These are phyloP conservation scores for Ormyrus thymus DNA, from an alignment of 2,888 invertebrate genomes.

Conservation along the genomic window DNA sequence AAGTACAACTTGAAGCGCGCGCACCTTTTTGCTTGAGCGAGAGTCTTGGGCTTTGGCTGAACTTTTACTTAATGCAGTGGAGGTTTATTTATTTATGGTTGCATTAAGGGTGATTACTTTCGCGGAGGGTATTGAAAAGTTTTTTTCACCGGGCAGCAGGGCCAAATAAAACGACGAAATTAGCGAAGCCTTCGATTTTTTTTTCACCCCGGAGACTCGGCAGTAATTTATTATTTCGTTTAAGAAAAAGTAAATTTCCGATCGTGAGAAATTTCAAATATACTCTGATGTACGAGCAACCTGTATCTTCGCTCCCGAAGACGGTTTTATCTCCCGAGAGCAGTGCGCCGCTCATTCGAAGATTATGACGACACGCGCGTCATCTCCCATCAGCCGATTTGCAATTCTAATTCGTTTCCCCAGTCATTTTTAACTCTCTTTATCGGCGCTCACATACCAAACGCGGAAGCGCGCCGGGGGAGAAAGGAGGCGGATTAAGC, in stretches of 20 bases:
- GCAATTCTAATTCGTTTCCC: constrained; percentile 39
- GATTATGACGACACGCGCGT: constrained; percentile 29
- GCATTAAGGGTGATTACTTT: constrained; percentile 27
- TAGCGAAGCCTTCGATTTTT: too few species aligned
- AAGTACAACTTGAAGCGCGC: neutral
- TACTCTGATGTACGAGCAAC: too few species aligned
- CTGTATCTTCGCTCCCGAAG: too few species aligned
- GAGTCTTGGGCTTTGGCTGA: constrained; percentile 20
- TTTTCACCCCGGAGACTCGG: too few species aligned
- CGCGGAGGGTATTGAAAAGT: neutral
- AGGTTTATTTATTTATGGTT: constrained; percentile 35
- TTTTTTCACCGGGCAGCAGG: neutral
- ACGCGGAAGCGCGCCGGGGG: constrained; percentile 43
- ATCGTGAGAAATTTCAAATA: too few species aligned
- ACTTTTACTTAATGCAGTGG: constrained; percentile 19
- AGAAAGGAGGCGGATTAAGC: constrained; percentile 56
- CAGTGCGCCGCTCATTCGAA: constrained; percentile 4
- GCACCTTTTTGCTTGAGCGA: neutral
- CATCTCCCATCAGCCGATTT: constrained; percentile 29
- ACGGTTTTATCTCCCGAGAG: constrained; percentile 11
- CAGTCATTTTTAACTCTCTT: constrained; percentile 48
- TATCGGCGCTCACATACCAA: constrained; percentile 52
- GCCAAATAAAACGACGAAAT: too few species aligned
- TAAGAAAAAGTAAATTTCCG: too few species aligned
- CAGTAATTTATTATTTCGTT: too few species aligned